Evolutionary conservation across 2,888 invertebrate species (phyloP).

Genomic region (Brachyptera putata): DNA sequence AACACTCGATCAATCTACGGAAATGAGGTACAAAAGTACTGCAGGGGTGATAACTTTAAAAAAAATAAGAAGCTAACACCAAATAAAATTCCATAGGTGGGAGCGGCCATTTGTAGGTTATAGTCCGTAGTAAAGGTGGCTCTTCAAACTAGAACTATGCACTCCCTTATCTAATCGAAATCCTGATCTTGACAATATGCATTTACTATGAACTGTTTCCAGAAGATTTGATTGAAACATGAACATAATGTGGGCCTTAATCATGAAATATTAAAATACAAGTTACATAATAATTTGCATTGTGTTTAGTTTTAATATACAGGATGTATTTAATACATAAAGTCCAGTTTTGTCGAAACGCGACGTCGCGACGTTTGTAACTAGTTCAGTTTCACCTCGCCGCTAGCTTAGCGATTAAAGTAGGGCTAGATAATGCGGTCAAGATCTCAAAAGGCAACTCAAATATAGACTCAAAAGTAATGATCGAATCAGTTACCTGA

Average conservation of each 20-base stretch:
- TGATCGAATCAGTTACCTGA: too few species aligned
- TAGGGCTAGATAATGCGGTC: neutral
- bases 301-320: slow-evolving; percentile 30
- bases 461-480: slow-evolving; percentile 1
- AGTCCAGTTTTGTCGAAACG: too few species aligned
- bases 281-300: too few species aligned
- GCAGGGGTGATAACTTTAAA: neutral
- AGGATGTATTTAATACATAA: slow-evolving; percentile 25
- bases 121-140: slow-evolving; percentile 2
- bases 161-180: neutral
- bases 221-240: slow-evolving; percentile 48
- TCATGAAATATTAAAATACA: slow-evolving; percentile 27
- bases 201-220: slow-evolving; percentile 47
- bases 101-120: neutral
- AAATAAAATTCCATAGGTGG: neutral
- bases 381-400: slow-evolving; percentile 1
- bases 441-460: neutral
- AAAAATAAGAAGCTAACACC: slow-evolving; percentile 15
- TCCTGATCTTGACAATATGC: slow-evolving; percentile 47
- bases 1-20: slow-evolving; percentile 4
- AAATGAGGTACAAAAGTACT: slow-evolving; percentile 4
- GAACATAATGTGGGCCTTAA: slow-evolving; percentile 48
- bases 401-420: too few species aligned
- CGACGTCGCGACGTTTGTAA: neutral
- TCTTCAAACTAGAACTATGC: neutral